phyloP scores from a whole-genome alignment of 1,140 invertebrate species.

The Bombus impatiens region DNA sequence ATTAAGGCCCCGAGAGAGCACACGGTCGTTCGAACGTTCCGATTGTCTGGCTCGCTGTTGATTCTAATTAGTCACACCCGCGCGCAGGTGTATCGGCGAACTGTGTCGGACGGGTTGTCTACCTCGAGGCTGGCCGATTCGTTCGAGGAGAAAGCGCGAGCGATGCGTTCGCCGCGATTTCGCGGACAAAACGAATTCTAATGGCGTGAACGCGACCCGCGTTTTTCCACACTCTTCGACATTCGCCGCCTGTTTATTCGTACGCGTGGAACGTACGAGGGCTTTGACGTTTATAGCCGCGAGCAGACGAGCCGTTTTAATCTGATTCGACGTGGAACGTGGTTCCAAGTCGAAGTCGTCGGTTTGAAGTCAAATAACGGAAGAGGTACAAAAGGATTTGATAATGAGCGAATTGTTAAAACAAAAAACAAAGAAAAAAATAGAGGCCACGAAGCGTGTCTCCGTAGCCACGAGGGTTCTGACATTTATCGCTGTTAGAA shows the following conservation, averaged over 20 bases:
- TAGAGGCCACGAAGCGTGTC: too few species aligned
- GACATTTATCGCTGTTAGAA: constrained; percentile 16
- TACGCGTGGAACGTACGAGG: not conserved
- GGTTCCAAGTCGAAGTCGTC: not conserved
- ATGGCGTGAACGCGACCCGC: not conserved
- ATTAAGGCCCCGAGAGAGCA: constrained; percentile 29
- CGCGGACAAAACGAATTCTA: constrained; percentile 62
- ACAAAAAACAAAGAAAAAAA: not conserved
- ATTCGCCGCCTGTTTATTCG: not conserved
- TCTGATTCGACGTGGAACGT: constrained; percentile 8
- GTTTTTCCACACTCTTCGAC: not conserved
- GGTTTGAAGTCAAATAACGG: not conserved
- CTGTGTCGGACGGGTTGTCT: constrained; percentile 59
- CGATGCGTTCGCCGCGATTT: constrained; percentile 44
- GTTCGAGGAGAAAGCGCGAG: constrained; percentile 56
- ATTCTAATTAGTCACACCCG: constrained; percentile 63
- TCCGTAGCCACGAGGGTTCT: not conserved
- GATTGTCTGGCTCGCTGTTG: constrained; percentile 48
- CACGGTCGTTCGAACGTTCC: not conserved
- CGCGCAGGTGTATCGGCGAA: constrained; percentile 67
- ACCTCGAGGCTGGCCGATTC: constrained; percentile 52
- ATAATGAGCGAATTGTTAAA: not conserved
- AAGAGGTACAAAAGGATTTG: not conserved
- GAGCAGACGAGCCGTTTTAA: constrained; percentile 34
- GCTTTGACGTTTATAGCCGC: constrained; percentile 11